Conservation (phyloP, 2,113 vertebrate species). For the Nothobranchius furzeri region DNA sequence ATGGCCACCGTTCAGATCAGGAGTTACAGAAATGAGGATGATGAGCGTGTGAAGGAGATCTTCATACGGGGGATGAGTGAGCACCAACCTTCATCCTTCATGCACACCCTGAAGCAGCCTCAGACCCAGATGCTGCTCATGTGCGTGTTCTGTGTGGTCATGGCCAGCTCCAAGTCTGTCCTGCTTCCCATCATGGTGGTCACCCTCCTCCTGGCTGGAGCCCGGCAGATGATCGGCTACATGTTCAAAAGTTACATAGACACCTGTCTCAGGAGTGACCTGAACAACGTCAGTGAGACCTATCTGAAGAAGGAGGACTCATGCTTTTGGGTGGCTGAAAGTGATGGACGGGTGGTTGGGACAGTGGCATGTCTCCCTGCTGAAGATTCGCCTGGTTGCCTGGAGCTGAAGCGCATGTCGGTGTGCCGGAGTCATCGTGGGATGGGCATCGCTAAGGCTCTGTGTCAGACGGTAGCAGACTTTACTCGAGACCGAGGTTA, state of each 20-base stretch:
- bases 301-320: constrained; percentile 69
- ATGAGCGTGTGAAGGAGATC: constrained; percentile 70
- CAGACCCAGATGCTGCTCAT: constrained; percentile 73
- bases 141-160: constrained; percentile 70
- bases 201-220: constrained; percentile 73
- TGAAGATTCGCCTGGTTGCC: not conserved
- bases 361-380: constrained; percentile 70
- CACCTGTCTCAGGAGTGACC: constrained; percentile 59
- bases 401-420: constrained; percentile 79
- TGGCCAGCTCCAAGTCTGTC: constrained; percentile 75
- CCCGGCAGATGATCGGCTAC: constrained; percentile 62
- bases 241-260: constrained; percentile 73
- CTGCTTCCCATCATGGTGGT: constrained; percentile 73
- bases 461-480: constrained; percentile 69
- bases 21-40: constrained; percentile 66
- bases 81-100: constrained; percentile 75
- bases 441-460: constrained; percentile 75
- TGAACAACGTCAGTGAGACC: constrained; percentile 52
- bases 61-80: constrained; percentile 80
- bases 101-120: constrained; percentile 78
- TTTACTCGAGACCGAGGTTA: constrained; percentile 72
- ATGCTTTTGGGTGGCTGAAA: constrained; percentile 82
- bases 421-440: constrained; percentile 71
- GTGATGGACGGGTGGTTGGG: constrained; percentile 71
- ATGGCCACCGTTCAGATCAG: constrained; percentile 78